phyloP scores from a whole-genome alignment of 2,888 invertebrate species.

The Amaurobius ferox region DNA sequence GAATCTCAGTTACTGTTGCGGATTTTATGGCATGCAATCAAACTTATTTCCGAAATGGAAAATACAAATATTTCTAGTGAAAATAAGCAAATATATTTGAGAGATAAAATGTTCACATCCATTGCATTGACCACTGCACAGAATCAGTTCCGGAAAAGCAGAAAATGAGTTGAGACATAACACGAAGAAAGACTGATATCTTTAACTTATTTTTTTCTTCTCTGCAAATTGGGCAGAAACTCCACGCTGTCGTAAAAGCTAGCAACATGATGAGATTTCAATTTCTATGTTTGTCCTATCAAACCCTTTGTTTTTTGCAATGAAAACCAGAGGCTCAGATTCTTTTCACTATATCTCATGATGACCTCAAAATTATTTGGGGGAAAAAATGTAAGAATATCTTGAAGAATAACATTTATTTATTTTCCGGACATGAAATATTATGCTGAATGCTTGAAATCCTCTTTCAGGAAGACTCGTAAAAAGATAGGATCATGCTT shows the following conservation, averaged over 20 bases:
- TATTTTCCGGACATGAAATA: not conserved
- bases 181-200: not conserved
- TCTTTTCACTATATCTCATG: not conserved
- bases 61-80: too few relatives aligned
- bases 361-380: not conserved
- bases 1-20: too few relatives aligned
- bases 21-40: too few relatives aligned
- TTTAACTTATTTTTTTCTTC: not conserved
- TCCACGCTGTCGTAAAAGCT: not conserved
- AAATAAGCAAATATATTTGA: too few relatives aligned
- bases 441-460: not conserved
- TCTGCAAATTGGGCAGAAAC: not conserved
- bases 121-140: too few relatives aligned
- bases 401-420: not conserved
- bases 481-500: not conserved
- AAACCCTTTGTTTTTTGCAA: not conserved
- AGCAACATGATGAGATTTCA: not conserved
- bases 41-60: too few relatives aligned
- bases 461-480: not conserved
- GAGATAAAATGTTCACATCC: too few relatives aligned
- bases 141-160: too few relatives aligned
- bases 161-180: too few relatives aligned
- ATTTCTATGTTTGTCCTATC: not conserved
- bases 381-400: not conserved
- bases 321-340: too few relatives aligned